Percentiles rank a stretch among this genome's conserved stretches.
phyloP scores from a whole-genome alignment of 2,113 vertebrate species.

The Delphinapterus leucas region DNA sequence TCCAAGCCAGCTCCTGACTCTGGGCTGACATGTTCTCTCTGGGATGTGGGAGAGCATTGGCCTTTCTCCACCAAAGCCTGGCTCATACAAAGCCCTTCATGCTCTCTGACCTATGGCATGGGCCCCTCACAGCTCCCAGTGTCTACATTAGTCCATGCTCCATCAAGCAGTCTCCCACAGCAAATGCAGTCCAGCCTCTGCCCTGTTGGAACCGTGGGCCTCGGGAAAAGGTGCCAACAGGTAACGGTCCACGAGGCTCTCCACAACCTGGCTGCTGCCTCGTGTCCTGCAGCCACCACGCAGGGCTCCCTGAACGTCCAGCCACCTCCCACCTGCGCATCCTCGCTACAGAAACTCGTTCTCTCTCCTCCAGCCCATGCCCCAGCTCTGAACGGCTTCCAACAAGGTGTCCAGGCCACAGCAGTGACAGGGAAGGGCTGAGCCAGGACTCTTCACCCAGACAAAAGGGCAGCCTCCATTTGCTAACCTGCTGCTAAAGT shows the following conservation, averaged over 20 bases:
- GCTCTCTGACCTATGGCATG: too few relatives aligned
- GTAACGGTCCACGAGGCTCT: background rate
- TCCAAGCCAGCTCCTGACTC: background rate
- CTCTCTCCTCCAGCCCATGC: background rate
- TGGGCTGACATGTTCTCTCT: background rate
- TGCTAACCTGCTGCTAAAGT: background rate
- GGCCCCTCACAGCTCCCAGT: background rate
- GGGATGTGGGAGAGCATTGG: accelerated
- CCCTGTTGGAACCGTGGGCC: background rate
- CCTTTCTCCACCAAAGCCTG: background rate
- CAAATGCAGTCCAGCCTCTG: background rate
- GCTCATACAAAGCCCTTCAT: too few relatives aligned
- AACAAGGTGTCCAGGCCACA: background rate
- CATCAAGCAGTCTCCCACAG: background rate
- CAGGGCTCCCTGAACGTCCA: background rate
- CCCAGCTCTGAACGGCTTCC: background rate
- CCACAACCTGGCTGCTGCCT: background rate
- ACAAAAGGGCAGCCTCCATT: background rate
- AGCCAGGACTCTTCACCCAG: background rate
- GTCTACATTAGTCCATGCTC: background rate
- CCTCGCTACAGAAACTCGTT: background rate
- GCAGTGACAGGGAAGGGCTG: background rate
- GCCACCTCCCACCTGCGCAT: accelerated
- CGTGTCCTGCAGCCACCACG: background rate
- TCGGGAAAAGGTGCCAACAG: background rate